phyloP scores from a whole-genome alignment of 2,113 vertebrate species.

The Sphyrna mokarran region DNA sequence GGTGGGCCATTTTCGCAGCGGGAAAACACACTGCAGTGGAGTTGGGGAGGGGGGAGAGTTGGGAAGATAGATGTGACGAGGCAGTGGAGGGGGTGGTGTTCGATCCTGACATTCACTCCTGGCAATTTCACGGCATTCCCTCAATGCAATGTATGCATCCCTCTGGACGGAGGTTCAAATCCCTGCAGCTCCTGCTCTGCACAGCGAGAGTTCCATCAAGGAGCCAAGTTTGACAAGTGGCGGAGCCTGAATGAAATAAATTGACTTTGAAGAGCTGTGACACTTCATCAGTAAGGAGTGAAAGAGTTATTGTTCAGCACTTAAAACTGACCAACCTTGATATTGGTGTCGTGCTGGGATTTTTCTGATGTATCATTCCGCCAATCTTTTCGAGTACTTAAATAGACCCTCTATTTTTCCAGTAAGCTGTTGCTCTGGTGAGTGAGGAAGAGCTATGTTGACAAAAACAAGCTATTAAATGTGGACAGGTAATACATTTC shows the following conservation, averaged over 20 bases:
- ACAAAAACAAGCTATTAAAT: background rate
- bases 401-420: background rate
- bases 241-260: background rate
- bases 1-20: no score
- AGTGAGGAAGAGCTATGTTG: background rate
- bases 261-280: background rate
- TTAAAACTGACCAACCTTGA: background rate
- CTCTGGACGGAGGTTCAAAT: background rate
- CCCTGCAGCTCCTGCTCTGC: background rate
- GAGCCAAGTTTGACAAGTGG: background rate
- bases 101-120: no score
- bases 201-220: background rate
- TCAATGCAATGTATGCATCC: background rate
- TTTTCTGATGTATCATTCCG: background rate
- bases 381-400: background rate
- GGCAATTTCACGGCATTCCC: background rate
- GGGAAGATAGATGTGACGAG: no score
- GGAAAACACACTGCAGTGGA: no score
- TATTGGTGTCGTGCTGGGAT: background rate
- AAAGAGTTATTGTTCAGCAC: background rate
- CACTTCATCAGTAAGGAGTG: background rate
- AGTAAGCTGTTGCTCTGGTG: background rate
- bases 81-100: no score
- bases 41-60: no score
- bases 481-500: background rate